phyloP scores from a whole-genome alignment of 2,113 vertebrate genomes.

The Chrysemys picta region DNA sequence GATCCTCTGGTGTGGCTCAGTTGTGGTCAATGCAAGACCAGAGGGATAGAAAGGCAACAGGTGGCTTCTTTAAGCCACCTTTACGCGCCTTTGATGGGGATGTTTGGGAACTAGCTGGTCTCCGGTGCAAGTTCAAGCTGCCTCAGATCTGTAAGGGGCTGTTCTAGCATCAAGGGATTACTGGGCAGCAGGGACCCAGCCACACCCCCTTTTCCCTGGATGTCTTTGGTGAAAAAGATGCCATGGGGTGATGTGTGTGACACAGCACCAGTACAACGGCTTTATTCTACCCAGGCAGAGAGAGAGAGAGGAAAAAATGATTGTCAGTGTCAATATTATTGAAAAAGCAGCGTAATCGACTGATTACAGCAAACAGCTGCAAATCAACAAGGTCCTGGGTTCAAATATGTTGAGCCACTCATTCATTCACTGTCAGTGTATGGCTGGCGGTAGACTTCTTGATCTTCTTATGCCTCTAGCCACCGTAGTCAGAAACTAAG shows the following conservation, averaged over 20 bases:
- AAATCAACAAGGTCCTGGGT: not conserved
- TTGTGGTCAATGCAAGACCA: accelerated
- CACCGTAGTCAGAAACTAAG: constrained; percentile 17
- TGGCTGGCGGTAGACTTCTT: constrained; percentile 31
- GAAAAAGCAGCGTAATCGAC: not conserved
- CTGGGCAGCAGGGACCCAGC: not conserved
- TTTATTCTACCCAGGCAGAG: not conserved
- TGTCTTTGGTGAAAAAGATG: not conserved
- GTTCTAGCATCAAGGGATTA: not conserved
- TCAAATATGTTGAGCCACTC: not conserved
- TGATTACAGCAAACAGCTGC: not conserved
- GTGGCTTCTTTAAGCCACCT: constrained; percentile 67
- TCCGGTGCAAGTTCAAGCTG: not conserved
- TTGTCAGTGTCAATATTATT: not conserved
- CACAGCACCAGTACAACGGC: not conserved
- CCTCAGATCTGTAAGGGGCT: not conserved
- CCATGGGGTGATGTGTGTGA: constrained; percentile 32
- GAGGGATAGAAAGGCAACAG: constrained; percentile 43
- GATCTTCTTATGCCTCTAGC: constrained; percentile 49
- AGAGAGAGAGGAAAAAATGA: accelerated
- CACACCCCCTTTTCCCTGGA: not conserved
- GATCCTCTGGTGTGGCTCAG: not conserved
- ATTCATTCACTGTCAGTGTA: not conserved
- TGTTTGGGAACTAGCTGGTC: constrained; percentile 50
- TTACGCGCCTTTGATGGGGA: not conserved